Conservation (phyloP, 2,797 vertebrate species). For the Thamnophis elegans region DNA sequence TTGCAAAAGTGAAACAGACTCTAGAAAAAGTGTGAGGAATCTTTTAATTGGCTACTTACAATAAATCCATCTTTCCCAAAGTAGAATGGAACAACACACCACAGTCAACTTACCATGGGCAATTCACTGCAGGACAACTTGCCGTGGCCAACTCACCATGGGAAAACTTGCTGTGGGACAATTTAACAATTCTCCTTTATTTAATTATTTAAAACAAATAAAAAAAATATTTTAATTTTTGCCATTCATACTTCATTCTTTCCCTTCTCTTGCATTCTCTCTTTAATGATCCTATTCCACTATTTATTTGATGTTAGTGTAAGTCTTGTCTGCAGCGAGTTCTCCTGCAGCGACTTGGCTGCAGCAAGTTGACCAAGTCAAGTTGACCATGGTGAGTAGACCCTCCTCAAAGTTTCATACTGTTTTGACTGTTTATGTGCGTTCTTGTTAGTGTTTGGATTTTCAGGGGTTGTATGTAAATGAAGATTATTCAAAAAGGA, state of each 20-base stretch:
- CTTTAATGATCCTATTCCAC: not conserved
- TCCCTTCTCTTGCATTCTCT: not conserved
- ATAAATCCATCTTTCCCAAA: not conserved
- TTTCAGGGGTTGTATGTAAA: not conserved
- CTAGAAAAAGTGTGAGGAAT: not conserved
- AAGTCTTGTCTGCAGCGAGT: not conserved
- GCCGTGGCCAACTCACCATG: too few relatives aligned
- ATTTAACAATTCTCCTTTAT: not conserved
- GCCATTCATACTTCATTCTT: not conserved
- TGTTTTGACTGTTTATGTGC: not conserved
- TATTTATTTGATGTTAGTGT: not conserved
- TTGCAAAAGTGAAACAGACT: not conserved
- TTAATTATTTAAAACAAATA: not conserved
- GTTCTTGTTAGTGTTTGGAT: not conserved
- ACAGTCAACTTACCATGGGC: not conserved
- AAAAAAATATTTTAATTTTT: not conserved
- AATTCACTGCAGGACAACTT: not conserved
- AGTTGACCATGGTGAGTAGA: not conserved
- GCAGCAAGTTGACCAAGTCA: too few relatives aligned
- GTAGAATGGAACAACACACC: not conserved
- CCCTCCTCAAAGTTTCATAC: not conserved
- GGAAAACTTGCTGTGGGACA: not conserved
- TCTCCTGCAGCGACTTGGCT: too few relatives aligned
- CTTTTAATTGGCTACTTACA: not conserved
- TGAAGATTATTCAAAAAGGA: not conserved